Base-by-base conservation (phyloP, 2,888 invertebrate species). In the Andrena dorsata region DNA sequence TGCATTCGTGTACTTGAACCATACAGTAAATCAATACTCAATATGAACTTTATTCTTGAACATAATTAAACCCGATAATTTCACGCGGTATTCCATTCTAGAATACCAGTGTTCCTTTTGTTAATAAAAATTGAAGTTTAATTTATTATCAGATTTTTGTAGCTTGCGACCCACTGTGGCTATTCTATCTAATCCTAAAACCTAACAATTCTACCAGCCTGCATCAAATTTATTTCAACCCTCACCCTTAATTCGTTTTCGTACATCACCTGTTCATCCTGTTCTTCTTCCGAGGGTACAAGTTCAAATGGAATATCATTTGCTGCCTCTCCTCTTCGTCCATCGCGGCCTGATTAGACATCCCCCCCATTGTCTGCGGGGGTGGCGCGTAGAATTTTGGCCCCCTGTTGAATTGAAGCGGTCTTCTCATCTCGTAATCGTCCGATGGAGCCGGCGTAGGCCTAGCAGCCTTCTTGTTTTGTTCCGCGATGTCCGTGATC, bases 261-360 rank as follows among this genome's bases (percentile, higher is more conserved):
- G 3, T 10, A 28, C 0, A n/a, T 70, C 71, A 93, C 93, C 93
- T 93, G 76, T 69, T 91, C 20, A 88, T 63, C 76, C 90, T 92
- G 47, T 84, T 92, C 81, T 95, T 95, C 77, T 94, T 95, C 71
- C 95, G 94, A 0, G 95, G 95, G 89, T 95, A 96, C 8, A 96
- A 93, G 93, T 96, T 96, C n/a, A 96, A 93, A 80, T 96, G 96
- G 5, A 96, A 95, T 87, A 96, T 94, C 94, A 96, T 95, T 89
- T 96, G 96, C 56, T 95, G 95, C n/a, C 94, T 92, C 35, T 93
- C 93, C 8, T 93, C 88, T 83, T 94, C 93, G 23, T 89, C 90
- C 1, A 82, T 83, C 73, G 63, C 66, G 16, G 41, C 74, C 41
- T 84, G 86, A n/a, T 83, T 88, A 16, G 91, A 87, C 2, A 90